Conservation (phyloP, 2,797 vertebrate species). For the Craterocephalus amniculus region DNA sequence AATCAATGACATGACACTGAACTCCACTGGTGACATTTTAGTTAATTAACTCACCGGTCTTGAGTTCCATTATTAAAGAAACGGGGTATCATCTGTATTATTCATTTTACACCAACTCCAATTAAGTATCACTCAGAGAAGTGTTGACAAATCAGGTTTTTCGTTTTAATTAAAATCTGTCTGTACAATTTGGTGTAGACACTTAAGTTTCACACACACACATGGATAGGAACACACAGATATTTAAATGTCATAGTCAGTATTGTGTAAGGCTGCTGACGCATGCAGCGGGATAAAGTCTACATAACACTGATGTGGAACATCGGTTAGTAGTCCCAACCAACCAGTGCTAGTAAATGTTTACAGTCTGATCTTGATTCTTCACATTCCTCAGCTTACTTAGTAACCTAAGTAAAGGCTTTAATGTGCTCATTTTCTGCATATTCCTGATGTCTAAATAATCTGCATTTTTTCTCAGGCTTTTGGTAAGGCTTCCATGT, state of each 20-base stretch:
- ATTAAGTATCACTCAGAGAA: neutral
- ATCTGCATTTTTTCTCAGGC: conserved; percentile 1
- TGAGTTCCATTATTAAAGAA: neutral
- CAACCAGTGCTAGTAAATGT: conserved; percentile 9
- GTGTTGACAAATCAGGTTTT: neutral
- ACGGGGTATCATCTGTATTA: neutral
- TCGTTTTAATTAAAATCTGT: conserved; percentile 1
- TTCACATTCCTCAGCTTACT: conserved; percentile 28
- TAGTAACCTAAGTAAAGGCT: neutral
- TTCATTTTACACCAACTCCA: neutral
- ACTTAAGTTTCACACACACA: conserved; percentile 16
- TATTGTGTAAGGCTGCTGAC: conserved; percentile 67
- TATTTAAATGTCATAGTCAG: conserved; percentile 27
- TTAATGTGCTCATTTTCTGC: neutral
- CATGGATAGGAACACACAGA: conserved; percentile 12
- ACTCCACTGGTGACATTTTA: conserved; percentile 8
- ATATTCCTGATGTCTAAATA: neutral
- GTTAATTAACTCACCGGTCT: neutral
- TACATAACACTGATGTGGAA: conserved; percentile 28
- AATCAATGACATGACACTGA: conserved; percentile 27
- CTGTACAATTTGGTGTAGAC: conserved; percentile 14
- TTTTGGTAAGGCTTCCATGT: neutral
- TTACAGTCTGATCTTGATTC: conserved; percentile 18
- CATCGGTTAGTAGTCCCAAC: conserved; percentile 17
- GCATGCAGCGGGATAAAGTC: conserved; percentile 56